phyloP scores from a whole-genome alignment of 2,797 vertebrate species.

The Sphenopsis melanotis region DNA sequence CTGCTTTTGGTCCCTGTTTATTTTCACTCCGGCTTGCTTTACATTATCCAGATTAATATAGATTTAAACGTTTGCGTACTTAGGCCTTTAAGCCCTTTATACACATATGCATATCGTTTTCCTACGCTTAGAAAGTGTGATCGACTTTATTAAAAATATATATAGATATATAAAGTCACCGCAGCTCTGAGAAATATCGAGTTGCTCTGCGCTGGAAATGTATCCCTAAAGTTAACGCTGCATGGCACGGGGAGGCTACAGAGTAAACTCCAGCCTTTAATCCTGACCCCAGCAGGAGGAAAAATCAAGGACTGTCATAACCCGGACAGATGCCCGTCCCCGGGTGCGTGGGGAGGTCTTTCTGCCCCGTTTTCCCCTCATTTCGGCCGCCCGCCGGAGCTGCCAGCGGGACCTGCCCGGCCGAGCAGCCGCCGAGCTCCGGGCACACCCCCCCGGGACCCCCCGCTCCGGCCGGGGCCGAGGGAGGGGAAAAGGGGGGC shows the following conservation, averaged over 20 bases:
- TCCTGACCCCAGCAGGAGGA: neutral
- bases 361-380: neutral
- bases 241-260: neutral
- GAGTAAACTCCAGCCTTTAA: neutral
- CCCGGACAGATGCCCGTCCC: neutral
- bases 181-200: neutral
- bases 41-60: constrained; percentile 62
- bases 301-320: neutral
- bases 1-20: constrained; percentile 58
- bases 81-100: constrained; percentile 54
- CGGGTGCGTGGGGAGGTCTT: fast-evolving
- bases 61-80: constrained; percentile 59
- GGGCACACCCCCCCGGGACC: neutral
- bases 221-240: neutral
- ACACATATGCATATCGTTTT: constrained; percentile 32
- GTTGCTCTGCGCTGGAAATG: neutral
- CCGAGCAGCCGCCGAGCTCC: neutral
- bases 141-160: constrained; percentile 10
- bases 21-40: constrained; percentile 60
- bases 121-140: neutral
- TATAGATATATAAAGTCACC: neutral
- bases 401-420: neutral
- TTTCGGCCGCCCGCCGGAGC: neutral
- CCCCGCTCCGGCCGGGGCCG: neutral
- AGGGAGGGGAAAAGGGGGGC: neutral